These are phyloP conservation scores for Oenanthe oenanthe DNA, from an alignment of 2,113 vertebrate species.

Conservation along the genomic window DNA sequence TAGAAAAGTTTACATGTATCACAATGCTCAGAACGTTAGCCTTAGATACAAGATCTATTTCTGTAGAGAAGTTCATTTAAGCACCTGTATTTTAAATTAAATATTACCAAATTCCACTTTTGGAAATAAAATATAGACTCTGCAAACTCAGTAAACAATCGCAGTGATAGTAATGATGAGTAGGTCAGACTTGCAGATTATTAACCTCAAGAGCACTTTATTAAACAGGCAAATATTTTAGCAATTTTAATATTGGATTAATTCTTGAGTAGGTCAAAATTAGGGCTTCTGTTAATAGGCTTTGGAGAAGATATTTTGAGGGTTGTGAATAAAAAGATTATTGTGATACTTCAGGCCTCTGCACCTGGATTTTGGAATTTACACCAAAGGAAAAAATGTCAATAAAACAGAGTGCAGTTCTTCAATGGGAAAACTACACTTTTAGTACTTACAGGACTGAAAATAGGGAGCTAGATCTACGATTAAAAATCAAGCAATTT, in stretches of 20 bases:
- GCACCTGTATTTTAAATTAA: not conserved
- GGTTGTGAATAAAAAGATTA: not conserved
- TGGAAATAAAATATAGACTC: not conserved
- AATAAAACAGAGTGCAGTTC: not conserved
- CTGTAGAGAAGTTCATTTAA: not conserved
- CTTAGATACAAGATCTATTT: not conserved
- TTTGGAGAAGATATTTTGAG: not conserved
- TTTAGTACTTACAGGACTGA: not conserved
- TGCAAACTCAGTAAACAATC: not conserved
- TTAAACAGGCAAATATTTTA: constrained; percentile 31
- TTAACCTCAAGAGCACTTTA: constrained; percentile 16
- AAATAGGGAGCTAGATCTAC: not conserved
- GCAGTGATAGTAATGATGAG: not conserved
- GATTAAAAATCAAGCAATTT: not conserved
- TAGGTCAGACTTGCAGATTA: not conserved
- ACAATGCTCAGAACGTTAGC: not conserved
- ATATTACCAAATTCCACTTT: not conserved
- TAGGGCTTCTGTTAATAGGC: not conserved
- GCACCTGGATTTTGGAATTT: not conserved
- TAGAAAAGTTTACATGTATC: not conserved
- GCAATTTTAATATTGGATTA: constrained; percentile 3
- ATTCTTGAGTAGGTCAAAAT: constrained; percentile 16
- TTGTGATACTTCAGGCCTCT: not conserved
- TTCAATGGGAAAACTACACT: not conserved
- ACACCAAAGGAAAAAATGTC: not conserved